Conservation (phyloP, 2,113 vertebrate genomes). For the Notiomystis cincta region DNA sequence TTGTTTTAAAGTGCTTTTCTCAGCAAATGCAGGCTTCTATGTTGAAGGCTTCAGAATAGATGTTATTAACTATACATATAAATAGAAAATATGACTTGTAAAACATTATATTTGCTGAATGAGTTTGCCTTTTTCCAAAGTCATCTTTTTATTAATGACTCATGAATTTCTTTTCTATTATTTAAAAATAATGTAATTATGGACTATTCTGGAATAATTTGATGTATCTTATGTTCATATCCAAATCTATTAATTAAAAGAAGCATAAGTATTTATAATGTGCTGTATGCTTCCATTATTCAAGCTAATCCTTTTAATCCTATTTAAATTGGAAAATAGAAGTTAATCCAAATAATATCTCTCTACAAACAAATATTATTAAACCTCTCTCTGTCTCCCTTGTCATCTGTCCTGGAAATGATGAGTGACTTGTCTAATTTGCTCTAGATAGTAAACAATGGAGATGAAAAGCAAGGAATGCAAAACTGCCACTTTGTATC, state of each 20-base stretch:
- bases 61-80: slow-evolving; percentile 66
- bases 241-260: slow-evolving; percentile 74
- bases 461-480: not conserved
- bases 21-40: slow-evolving; percentile 60
- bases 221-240: slow-evolving; percentile 71
- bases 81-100: slow-evolving; percentile 69
- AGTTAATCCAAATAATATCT: slow-evolving; percentile 71
- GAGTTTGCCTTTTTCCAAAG: slow-evolving; percentile 67
- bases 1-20: slow-evolving; percentile 67
- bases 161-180: slow-evolving; percentile 68
- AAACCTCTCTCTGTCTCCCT: slow-evolving; percentile 50
- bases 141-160: slow-evolving; percentile 68
- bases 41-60: slow-evolving; percentile 66
- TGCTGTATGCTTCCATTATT: slow-evolving; percentile 63
- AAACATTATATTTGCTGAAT: slow-evolving; percentile 61
- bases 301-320: slow-evolving; percentile 77
- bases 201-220: slow-evolving; percentile 67
- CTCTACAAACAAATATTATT: slow-evolving; percentile 72
- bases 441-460: slow-evolving; percentile 20
- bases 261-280: slow-evolving; percentile 67
- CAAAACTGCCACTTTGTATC: not conserved
- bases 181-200: slow-evolving; percentile 73
- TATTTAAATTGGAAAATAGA: slow-evolving; percentile 67
- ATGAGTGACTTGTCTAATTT: slow-evolving; percentile 25
- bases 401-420: slow-evolving; percentile 46